These are phyloP conservation scores for Calliopsis andreniformis DNA, from an alignment of 1,140 invertebrate species.

Conservation along the genomic window DNA sequence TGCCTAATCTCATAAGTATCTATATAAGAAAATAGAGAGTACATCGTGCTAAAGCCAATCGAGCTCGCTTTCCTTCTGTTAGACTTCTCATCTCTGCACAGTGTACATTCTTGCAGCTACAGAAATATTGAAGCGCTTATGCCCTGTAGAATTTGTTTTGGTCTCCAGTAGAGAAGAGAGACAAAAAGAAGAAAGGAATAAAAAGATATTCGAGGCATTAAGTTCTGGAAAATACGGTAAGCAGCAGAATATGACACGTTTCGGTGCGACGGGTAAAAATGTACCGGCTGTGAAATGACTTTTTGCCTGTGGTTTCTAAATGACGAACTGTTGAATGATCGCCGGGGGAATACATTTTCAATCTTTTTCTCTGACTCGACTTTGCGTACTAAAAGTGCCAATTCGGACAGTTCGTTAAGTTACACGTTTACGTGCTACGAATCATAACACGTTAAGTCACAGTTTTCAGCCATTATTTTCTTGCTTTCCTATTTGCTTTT, in stretches of 20 bases:
- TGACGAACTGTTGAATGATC: constrained; percentile 41
- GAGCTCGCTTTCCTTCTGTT: too few species aligned
- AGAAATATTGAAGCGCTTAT: not conserved
- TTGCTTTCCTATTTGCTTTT: constrained; percentile 13
- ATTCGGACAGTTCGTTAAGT: constrained; percentile 57
- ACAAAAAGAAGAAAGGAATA: constrained; percentile 10
- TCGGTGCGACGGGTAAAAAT: constrained; percentile 50
- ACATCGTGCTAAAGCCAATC: too few species aligned
- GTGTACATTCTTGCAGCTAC: not conserved
- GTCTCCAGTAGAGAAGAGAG: not conserved
- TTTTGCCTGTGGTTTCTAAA: constrained; percentile 32
- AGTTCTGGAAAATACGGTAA: constrained; percentile 28
- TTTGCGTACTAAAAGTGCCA: constrained; percentile 27
- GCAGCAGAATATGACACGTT: constrained; percentile 17
- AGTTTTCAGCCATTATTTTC: constrained; percentile 31
- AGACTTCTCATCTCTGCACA: too few species aligned
- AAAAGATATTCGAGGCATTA: constrained; percentile 4
- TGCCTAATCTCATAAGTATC: too few species aligned
- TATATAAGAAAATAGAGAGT: too few species aligned
- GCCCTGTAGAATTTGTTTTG: not conserved
- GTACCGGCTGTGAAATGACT: constrained; percentile 42
- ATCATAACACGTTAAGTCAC: constrained; percentile 15
- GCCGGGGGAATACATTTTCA: constrained; percentile 37
- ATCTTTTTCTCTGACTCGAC: constrained; percentile 44
- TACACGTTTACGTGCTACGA: constrained; percentile 17